Evolutionary conservation across 2,113 vertebrate species (phyloP), one percentile per base, ranked within the genome.

Genomic region (Menidia beryllina): DNA sequence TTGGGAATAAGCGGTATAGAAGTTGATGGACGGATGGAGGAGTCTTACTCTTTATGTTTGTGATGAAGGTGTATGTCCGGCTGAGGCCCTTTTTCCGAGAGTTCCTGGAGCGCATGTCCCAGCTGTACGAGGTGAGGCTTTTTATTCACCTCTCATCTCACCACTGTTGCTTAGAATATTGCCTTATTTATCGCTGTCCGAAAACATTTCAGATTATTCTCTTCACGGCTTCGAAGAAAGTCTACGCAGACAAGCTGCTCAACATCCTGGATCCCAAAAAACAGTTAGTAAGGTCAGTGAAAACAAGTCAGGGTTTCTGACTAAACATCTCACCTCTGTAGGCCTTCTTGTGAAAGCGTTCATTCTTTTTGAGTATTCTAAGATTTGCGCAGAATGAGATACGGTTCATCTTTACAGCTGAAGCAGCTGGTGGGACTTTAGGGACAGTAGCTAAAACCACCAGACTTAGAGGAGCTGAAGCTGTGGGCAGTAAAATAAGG

Each of bases 221-320:
- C 91, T 99, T 99, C 92, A 99, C 98, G 86, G 98, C 98, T 91
- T 99, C 98, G 91, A 99, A 98, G 94, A 99, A 99, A 90, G 98
- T 99, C 67, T 99, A 99, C 82, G 98, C 98, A 66, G 97, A 99
- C 94, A 99, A 99, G 92, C 89, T 99, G 88, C 92, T 99, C 90
- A 99, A 99, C 94, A 99, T 99, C 90, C 92, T 99, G 93, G 98
- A 99, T 88, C 97, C 98, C 41, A 99, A 97, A 91, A 99, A 99
- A 90, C 96, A 98, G 68, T 88, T 99, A 90, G 98, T 99, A 92
- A 96, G 98, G 98, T 99, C 87, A 94, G 94, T 80, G 27, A 63
- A 25, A 1, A 13, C 1, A 11, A 27, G 17, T 26, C 43, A 10
- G 59, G n/a, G 39, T 63, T 48, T 43, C 13, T 49, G 24, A 49